A percentile compares a stretch with the other conserved stretches of the same genome.
Conservation (phyloP, 1,140 invertebrate genomes). For the Bombyx mori region DNA sequence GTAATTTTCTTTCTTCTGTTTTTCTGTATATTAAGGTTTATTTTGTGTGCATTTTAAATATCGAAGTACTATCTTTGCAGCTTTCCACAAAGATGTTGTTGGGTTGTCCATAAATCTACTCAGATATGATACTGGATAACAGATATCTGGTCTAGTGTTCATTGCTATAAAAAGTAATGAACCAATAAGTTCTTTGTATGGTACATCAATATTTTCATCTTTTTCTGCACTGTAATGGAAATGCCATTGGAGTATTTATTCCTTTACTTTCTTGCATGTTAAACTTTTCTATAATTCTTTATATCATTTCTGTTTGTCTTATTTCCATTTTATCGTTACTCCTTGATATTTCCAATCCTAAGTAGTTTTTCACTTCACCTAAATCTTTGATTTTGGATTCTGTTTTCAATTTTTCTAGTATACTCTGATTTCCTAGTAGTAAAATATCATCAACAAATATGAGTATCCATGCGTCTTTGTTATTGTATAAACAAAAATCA, state of each 20-base stretch:
- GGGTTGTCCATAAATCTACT: constrained; percentile 26
- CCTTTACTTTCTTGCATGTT: constrained; percentile 22
- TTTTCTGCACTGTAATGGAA: constrained; percentile 4
- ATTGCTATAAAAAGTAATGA: constrained; percentile 20
- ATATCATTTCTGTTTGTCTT: constrained; percentile 11
- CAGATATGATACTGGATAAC: constrained; percentile 23
- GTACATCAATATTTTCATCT: constrained; percentile 9
- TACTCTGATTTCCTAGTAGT: background rate
- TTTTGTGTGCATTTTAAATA: constrained; percentile 25
- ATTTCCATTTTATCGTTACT: constrained; percentile 12
- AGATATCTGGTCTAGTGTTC: constrained; percentile 27
- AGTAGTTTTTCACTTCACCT: constrained; percentile 13
- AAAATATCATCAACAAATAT: constrained; percentile 5
- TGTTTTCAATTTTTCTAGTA: background rate
- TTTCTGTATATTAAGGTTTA: background rate
- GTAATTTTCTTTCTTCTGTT: background rate
- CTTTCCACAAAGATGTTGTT: constrained; percentile 20
- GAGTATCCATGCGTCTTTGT: background rate
- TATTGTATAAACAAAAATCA: constrained; percentile 1
- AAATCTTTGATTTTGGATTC: constrained; percentile 18
- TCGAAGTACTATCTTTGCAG: constrained; percentile 27
- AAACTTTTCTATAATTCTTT: constrained; percentile 22
- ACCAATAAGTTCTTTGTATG: constrained; percentile 20
- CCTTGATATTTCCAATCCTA: constrained; percentile 17
- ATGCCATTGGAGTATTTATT: constrained; percentile 22